Conservation (phyloP, 2,797 vertebrate species). For the Champsocephalus gunnari region DNA sequence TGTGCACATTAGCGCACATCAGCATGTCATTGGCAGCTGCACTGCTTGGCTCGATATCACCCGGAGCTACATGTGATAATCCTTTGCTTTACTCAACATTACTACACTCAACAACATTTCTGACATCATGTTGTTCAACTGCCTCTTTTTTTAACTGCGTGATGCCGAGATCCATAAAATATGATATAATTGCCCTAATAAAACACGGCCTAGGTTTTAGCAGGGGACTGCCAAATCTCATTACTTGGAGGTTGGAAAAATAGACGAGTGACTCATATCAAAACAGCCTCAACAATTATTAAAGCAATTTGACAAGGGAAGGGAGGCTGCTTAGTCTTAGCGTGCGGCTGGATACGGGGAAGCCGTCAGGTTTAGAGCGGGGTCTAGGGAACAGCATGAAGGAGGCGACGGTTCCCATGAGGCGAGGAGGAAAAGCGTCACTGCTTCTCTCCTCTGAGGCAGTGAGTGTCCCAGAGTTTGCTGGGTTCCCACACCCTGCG, state of each 20-base stretch:
- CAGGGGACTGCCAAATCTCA: slow-evolving; percentile 37
- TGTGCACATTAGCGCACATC: slow-evolving; percentile 26
- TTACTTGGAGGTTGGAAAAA: slow-evolving; percentile 68
- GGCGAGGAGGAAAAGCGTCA: slow-evolving; percentile 28
- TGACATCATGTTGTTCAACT: slow-evolving; percentile 8
- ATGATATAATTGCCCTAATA: slow-evolving; percentile 64
- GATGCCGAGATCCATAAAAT: slow-evolving; percentile 53
- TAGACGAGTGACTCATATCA: slow-evolving; percentile 60
- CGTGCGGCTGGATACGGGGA: slow-evolving; percentile 41
- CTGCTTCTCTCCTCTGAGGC: slow-evolving; percentile 26
- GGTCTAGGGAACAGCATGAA: slow-evolving; percentile 51
- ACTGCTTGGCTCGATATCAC: slow-evolving; percentile 22
- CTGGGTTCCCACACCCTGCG: slow-evolving; percentile 65
- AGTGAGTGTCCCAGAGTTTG: slow-evolving; percentile 27
- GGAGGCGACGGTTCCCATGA: slow-evolving; percentile 61
- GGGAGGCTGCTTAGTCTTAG: slow-evolving; percentile 45
- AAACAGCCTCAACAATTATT: slow-evolving; percentile 62
- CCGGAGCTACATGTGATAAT: slow-evolving; percentile 10
- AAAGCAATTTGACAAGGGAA: slow-evolving; percentile 69
- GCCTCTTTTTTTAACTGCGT: slow-evolving; percentile 15
- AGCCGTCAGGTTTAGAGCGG: slow-evolving; percentile 39
- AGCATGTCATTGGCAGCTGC: slow-evolving; percentile 17
- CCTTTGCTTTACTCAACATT: slow-evolving; percentile 28
- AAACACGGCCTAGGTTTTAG: slow-evolving; percentile 52
- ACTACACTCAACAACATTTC: slow-evolving; percentile 7